Conservation (phyloP, 2,888 invertebrate species). For the Molanna angustata region DNA sequence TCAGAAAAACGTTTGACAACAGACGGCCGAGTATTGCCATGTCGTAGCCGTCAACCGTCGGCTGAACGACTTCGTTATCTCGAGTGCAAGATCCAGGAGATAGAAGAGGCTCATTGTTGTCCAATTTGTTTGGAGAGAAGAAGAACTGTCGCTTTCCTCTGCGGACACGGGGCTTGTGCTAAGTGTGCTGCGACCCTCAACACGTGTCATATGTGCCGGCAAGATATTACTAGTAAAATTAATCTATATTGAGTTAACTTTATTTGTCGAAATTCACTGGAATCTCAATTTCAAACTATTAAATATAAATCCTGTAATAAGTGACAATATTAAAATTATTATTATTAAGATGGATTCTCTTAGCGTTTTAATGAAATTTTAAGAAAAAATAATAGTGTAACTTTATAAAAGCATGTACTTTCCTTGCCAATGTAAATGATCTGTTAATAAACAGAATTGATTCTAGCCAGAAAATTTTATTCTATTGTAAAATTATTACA, state of each 20-base stretch:
- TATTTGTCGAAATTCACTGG: too few species aligned
- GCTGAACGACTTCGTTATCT: conserved; percentile 63
- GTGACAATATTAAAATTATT: too few species aligned
- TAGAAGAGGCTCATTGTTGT: conserved; percentile 83
- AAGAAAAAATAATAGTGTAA: too few species aligned
- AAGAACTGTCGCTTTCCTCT: conserved; percentile 80
- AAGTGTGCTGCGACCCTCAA: conserved; percentile 77
- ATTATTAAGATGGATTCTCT: too few species aligned
- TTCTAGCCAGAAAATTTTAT: too few species aligned
- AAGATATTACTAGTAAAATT: conserved; percentile 74
- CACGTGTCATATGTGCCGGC: conserved; percentile 84
- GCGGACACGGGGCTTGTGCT: conserved; percentile 83
- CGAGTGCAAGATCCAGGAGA: conserved; percentile 78
- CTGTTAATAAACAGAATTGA: too few species aligned
- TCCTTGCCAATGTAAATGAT: too few species aligned
- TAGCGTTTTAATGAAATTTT: too few species aligned
- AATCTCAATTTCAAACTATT: too few species aligned
- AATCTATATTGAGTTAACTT: conserved; percentile 30
- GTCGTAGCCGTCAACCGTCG: conserved; percentile 56
- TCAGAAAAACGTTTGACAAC: conserved; percentile 31
- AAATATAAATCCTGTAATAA: too few species aligned
- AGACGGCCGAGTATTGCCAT: conserved; percentile 42
- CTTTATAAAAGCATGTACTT: too few species aligned
- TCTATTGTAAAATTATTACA: too few species aligned
- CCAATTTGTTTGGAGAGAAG: conserved; percentile 86